Percentiles rank a stretch among this genome's conserved stretches.
phyloP scores from a whole-genome alignment of 1,140 invertebrate species.

The Idris sp. region DNA sequence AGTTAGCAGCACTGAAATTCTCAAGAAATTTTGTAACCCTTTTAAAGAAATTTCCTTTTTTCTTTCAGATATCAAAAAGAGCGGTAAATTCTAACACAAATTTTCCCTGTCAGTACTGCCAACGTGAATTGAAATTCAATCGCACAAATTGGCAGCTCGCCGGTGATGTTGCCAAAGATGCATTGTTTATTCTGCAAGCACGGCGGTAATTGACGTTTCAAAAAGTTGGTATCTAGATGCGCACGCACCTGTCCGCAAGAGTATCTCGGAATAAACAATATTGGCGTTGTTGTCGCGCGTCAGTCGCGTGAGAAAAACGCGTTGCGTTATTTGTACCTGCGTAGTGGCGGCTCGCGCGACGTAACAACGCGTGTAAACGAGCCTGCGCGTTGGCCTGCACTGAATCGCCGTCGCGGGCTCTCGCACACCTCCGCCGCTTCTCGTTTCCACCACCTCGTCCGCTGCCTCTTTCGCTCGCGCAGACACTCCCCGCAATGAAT shows the following conservation, averaged over 20 bases:
- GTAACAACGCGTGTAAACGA: slow-evolving; percentile 65
- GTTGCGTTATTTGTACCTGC: slow-evolving; percentile 68
- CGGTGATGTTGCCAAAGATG: too few species aligned
- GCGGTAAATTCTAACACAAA: slow-evolving; percentile 6
- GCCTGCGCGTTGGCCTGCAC: slow-evolving; percentile 76
- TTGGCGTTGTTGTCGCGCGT: slow-evolving; percentile 21
- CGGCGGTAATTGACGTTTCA: too few species aligned
- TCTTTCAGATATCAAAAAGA: too few species aligned
- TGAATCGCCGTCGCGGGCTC: slow-evolving; percentile 64
- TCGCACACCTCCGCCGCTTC: slow-evolving; percentile 60
- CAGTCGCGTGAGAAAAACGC: slow-evolving; percentile 21
- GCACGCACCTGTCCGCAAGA: too few species aligned
- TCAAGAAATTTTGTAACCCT: too few species aligned
- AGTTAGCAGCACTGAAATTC: too few species aligned
- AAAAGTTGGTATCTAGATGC: too few species aligned
- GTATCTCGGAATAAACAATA: slow-evolving; percentile 7
- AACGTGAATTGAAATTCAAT: slow-evolving; percentile 2
- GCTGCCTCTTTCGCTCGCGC: slow-evolving; percentile 45
- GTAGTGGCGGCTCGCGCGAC: slow-evolving; percentile 48
- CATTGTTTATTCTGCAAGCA: too few species aligned
- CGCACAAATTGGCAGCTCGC: not conserved
- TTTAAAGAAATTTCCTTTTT: too few species aligned
- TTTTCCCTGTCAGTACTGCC: slow-evolving; percentile 10
- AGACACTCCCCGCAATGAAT: slow-evolving; percentile 46
- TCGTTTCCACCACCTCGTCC: slow-evolving; percentile 42